Base-by-base conservation (phyloP, 2,888 invertebrate species). In the Pyralis farinalis region DNA sequence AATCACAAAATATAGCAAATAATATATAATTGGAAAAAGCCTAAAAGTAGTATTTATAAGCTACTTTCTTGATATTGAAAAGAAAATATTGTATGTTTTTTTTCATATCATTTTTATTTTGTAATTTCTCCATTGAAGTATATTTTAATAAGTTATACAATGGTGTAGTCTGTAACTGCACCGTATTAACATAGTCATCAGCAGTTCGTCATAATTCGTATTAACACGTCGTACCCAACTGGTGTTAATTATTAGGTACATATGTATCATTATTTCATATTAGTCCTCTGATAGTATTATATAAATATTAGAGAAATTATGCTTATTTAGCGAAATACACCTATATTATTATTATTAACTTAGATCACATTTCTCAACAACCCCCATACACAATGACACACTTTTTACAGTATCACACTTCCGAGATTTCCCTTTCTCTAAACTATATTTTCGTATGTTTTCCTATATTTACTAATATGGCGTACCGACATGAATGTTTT, bases 321-420 rank as follows among this genome's bases (percentile, higher is more conserved):
- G 2, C 34, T 37, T 44, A 31, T 32, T 30, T 37, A 11, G 28
- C 27, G 12, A 12, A 12, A 31, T 12, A 31, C 1, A 57, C 45
- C 53, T 74, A 63, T n/a, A n/a, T n/a, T n/a, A 61, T 63, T 62
- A 65, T 53, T 62, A 71, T 62, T 71, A 73, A 63, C 63, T 73
- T 74, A 83, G 59, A 84, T 83, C 81, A 82, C 83, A 83, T 69
- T 77, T 77, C 60, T 67, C 70, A 70, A 63, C 55, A 67, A 68
- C 60, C 64, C 59, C 44, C 71, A 72, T 49, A 44, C 35, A 51
- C 55, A 40, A 54, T 49, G 40, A 65, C 66, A 78, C 35, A n/a
- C 32, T 32, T 66, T 66, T 55, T 62, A 73, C 62, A 70, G 51
- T 70, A 77, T 77, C 77, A 79, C 74, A 72, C 78, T 58, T 65